A percentile compares a stretch with the other conserved stretches of the same genome.
Conservation (phyloP, 2,797 vertebrate genomes). For the Xerus rutilus region DNA sequence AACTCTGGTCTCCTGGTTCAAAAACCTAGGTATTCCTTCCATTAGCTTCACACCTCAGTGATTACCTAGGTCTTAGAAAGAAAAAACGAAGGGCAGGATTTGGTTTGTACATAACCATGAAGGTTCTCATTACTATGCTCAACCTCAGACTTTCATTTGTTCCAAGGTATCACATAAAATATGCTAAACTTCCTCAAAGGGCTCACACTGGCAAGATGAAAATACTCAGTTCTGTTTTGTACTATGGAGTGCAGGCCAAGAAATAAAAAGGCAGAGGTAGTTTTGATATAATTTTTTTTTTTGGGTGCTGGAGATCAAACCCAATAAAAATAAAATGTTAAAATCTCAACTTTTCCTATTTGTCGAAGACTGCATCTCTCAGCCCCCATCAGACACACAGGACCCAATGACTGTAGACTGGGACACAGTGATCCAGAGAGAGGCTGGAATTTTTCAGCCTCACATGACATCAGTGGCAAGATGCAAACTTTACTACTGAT, state of each 20-base stretch:
- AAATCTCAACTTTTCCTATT: background rate
- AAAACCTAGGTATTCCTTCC: background rate
- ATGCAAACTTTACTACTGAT: background rate
- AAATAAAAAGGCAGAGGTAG: conserved; percentile 17
- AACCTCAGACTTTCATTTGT: background rate
- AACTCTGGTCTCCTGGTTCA: background rate
- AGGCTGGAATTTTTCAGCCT: background rate
- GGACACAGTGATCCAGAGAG: background rate
- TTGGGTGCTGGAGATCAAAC: background rate
- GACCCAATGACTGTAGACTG: background rate
- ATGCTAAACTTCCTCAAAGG: background rate
- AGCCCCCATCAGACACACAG: background rate
- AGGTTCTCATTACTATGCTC: background rate
- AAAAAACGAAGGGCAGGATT: background rate
- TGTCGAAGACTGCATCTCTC: background rate
- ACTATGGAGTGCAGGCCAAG: background rate
- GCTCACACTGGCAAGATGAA: background rate
- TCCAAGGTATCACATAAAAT: background rate
- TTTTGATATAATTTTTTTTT: background rate
- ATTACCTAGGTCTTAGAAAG: background rate
- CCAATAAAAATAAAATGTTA: conserved; percentile 16
- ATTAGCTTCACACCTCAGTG: background rate
- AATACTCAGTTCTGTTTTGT: background rate
- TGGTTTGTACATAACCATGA: background rate
- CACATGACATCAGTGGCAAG: background rate